Evolutionary conservation across 2,888 invertebrate genomes (phyloP), one percentile per base, ranked within the genome.

Genomic region (Diaprepes abbreviatus): DNA sequence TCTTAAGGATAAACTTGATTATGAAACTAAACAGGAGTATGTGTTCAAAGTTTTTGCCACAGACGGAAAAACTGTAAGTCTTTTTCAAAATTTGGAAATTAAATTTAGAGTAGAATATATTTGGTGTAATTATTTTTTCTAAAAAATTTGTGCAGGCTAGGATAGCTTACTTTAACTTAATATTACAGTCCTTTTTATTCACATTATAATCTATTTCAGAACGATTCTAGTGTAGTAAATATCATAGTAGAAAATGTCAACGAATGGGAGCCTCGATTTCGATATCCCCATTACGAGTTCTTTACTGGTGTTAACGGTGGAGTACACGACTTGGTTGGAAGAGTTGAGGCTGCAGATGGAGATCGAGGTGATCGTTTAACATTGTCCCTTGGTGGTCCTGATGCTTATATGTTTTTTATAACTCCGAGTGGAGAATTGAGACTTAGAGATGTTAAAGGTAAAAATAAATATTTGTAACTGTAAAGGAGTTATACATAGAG

Each of bases 261-360:
- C 85, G 96, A 96, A 82, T 96, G 96, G 95, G 95, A 95, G 83
- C 96, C 96, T 0, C 88, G 94, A 65, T 96, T 96, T 85, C 89
- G 93, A 0, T 92, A 93, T 83, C 91, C 93, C 3, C 92, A 94
- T 83, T 96, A 96, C 84, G 94, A 95, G 85, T 96, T 96, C 84
- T 87, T 86, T 71, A 86, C 89, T 70, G 82, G 73, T 76, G 83
- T 75, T 64, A 78, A 66, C 69, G 63, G 48, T n/a, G 69, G 63
- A 73, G 31, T 21, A 7, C 75, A 80, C 69, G 82, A 83, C 64
- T 80, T 79, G 80, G 86, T 86, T 84, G 95, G 88, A 3, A 88
- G 88, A 75, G 89, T 96, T 21, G 93, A 94, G 83, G 95, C 92
- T n/a, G 92, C 92, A 17, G 96, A 96, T 82, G 95, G 95, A 0